Conservation (phyloP, 2,113 vertebrate genomes). For the Datnioides undecimradiatus region DNA sequence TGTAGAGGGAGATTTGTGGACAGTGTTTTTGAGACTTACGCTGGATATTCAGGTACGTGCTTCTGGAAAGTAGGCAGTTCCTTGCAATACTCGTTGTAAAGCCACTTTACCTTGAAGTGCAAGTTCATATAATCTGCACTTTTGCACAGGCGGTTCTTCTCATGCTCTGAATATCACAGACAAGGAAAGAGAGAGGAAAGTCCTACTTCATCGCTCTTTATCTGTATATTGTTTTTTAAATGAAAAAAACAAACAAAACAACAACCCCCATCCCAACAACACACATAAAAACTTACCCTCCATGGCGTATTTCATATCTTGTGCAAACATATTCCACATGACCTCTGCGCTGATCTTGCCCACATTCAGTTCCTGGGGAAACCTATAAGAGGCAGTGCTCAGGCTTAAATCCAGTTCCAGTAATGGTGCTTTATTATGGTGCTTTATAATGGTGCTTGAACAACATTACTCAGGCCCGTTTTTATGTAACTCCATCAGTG, state of each 20-base stretch:
- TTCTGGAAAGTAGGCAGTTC: constrained; percentile 93
- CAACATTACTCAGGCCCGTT: constrained; percentile 16
- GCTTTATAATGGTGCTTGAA: constrained; percentile 53
- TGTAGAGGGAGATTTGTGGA: background rate
- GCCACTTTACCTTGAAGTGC: constrained; percentile 99
- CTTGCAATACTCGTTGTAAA: constrained; percentile 97
- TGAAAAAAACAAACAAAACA: constrained; percentile 7
- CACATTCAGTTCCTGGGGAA: constrained; percentile 95
- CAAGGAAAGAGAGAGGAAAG: constrained; percentile 31
- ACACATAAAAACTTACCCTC: constrained; percentile 87
- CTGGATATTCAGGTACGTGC: constrained; percentile 94
- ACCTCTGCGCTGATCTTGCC: constrained; percentile 98
- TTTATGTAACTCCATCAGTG: constrained; percentile 42
- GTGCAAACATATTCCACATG: constrained; percentile 99
- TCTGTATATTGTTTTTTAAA: background rate
- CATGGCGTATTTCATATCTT: constrained; percentile 99
- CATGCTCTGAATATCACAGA: constrained; percentile 86
- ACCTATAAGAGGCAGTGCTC: constrained; percentile 79
- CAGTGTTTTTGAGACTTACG: constrained; percentile 83
- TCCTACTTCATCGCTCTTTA: background rate
- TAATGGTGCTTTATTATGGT: constrained; percentile 26
- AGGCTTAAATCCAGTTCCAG: constrained; percentile 24
- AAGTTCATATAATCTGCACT: constrained; percentile 99
- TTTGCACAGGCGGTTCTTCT: constrained; percentile 95
- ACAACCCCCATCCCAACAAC: constrained; percentile 1